phyloP scores from a whole-genome alignment of 2,113 vertebrate genomes.

The Orycteropus afer region DNA sequence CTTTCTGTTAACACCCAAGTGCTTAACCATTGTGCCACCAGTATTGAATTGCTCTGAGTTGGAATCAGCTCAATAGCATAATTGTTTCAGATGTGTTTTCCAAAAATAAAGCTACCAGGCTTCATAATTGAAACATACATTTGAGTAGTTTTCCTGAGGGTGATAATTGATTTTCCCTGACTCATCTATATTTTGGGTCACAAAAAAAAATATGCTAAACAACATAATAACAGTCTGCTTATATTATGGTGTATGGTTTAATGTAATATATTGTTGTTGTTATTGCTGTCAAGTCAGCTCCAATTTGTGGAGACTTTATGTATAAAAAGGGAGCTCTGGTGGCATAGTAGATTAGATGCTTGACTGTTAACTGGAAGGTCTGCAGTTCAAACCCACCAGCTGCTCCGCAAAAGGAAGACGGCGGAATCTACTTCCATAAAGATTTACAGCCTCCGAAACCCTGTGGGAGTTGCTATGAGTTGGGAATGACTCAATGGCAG shows the following conservation, averaged over 20 bases:
- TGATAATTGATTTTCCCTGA: neutral
- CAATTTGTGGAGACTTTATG: neutral
- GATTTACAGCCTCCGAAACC: too few species aligned
- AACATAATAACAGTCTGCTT: neutral
- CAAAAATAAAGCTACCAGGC: neutral
- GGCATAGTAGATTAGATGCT: too few species aligned
- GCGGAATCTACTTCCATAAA: too few species aligned
- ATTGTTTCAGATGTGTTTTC: neutral
- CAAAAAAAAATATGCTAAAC: constrained; percentile 7
- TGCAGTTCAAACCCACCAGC: too few species aligned
- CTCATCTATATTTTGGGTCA: neutral
- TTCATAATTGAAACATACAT: neutral
- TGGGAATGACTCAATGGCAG: too few species aligned
- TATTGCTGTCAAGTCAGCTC: neutral
- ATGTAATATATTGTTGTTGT: neutral
- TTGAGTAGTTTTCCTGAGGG: neutral
- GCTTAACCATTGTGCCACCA: too few species aligned
- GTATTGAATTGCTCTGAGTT: too few species aligned
- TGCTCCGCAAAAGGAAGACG: too few species aligned
- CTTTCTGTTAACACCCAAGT: too few species aligned
- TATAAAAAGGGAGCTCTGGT: too few species aligned
- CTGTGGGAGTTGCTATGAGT: too few species aligned
- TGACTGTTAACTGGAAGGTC: too few species aligned
- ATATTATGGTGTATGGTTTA: neutral
- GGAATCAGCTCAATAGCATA: neutral